Conservation (phyloP, 2,113 vertebrate genomes). For the Corythaixoides concolor region DNA sequence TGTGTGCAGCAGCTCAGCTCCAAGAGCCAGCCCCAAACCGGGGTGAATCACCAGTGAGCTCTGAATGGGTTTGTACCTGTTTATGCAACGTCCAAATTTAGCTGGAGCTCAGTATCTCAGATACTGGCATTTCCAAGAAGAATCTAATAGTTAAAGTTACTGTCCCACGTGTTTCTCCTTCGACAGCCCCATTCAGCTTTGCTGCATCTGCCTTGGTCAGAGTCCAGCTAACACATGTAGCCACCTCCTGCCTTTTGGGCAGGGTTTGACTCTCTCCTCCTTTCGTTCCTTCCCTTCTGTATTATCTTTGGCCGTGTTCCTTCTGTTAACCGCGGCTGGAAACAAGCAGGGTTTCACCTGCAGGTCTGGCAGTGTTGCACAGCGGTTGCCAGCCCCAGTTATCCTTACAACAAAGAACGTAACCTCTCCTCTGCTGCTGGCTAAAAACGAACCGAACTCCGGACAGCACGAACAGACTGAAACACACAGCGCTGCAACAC, state of each 20-base stretch:
- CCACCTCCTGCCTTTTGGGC: conserved; percentile 13
- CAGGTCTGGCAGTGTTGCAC: conserved; percentile 13
- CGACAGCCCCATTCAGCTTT: not conserved
- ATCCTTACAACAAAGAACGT: not conserved
- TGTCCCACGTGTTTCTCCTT: not conserved
- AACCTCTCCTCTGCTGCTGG: not conserved
- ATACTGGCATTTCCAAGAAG: not conserved
- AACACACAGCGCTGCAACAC: not conserved
- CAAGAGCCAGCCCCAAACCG: not conserved
- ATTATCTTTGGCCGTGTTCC: not conserved
- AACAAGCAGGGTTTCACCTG: conserved; percentile 49
- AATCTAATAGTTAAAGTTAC: not conserved
- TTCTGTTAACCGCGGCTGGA: not conserved
- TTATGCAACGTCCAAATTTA: not conserved
- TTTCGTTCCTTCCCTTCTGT: not conserved
- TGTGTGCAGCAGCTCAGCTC: not conserved
- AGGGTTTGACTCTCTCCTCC: not conserved
- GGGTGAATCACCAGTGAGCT: not conserved
- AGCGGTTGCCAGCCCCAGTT: conserved; percentile 9
- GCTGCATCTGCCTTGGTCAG: conserved; percentile 19
- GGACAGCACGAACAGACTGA: not conserved
- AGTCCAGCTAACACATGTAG: conserved; percentile 12
- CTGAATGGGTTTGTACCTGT: not conserved
- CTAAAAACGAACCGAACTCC: not conserved
- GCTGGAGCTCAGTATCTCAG: not conserved